phyloP scores from a whole-genome alignment of 2,113 vertebrate genomes.

The Prunella fulvescens region DNA sequence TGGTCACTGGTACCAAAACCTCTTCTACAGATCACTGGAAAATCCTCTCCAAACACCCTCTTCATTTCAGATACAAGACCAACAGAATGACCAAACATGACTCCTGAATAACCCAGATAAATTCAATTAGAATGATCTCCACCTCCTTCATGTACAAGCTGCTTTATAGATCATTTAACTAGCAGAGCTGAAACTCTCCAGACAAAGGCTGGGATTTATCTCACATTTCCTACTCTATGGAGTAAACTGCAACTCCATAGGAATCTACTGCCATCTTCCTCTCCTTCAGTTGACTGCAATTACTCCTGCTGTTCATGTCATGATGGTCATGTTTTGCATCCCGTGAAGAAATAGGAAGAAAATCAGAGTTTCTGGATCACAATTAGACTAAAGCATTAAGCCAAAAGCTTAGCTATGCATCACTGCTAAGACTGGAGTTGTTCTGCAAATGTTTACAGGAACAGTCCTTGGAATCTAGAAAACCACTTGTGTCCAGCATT shows the following conservation, averaged over 20 bases:
- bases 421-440: not conserved
- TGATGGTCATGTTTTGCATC: not conserved
- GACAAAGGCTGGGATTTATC: not conserved
- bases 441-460: not conserved
- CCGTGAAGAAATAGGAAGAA: not conserved
- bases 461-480: not conserved
- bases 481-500: not conserved
- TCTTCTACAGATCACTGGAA: not conserved
- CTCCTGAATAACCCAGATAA: not conserved
- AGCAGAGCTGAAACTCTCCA: not conserved
- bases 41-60: not conserved
- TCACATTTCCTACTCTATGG: not conserved
- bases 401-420: not conserved
- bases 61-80: not conserved
- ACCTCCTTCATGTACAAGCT: not conserved
- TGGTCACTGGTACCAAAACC: not conserved
- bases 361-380: not conserved
- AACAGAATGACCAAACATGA: not conserved
- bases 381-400: not conserved
- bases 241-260: not conserved
- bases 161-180: not conserved
- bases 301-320: not conserved
- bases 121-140: not conserved
- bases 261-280: not conserved
- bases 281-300: not conserved